Evolutionary conservation across 2,888 invertebrate genomes (phyloP), one percentile per base, ranked within the genome.

Genomic region (Orthosia gracilis): DNA sequence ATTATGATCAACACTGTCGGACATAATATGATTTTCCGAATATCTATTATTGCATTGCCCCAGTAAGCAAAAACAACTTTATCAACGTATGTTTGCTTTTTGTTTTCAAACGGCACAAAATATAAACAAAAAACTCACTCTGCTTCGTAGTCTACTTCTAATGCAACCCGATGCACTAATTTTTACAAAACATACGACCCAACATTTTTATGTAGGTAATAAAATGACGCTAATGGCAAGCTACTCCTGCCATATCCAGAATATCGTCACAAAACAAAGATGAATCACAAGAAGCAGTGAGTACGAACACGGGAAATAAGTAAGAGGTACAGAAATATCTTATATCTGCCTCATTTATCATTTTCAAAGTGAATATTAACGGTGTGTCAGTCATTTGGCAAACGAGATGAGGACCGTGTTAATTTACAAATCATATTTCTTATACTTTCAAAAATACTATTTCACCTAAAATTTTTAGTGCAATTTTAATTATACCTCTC

Each of bases 311-410:
- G 23, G 52, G 52, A 47, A 76, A 79, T 65, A 77, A 69, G 57
- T 70, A 69, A 77, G 62, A 77, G 47, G 57, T 73, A 74, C 63
- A 69, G 72, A 78, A 77, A 84, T 65, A 68, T 65, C 69, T 70
- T 68, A 65, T 59, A 77, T 81, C 72, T 69, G 65, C 12, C 73
- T 82, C 85, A 84, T 85, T 85, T 84, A 84, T 85, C 86, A 84
- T 80, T 68, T 73, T 66, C 73, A 71, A 69, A 72, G 75, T 75
- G 67, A 84, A 82, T 84, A 82, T 77, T 73, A 74, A 77, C 84
- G 74, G 62, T 62, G 67, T 73, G 69, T 73, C 83, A 85, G 80
- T 83, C 80, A 78, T 84, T 82, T 84, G 61, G 75, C 75, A 72
- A 86, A 84, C 65, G 69, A 70, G 66, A 72, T 73, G 69, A 67